Percentiles rank a stretch among this genome's conserved stretches.
phyloP scores from a whole-genome alignment of 1,140 invertebrate genomes.

The Adoxophyes honmai region DNA sequence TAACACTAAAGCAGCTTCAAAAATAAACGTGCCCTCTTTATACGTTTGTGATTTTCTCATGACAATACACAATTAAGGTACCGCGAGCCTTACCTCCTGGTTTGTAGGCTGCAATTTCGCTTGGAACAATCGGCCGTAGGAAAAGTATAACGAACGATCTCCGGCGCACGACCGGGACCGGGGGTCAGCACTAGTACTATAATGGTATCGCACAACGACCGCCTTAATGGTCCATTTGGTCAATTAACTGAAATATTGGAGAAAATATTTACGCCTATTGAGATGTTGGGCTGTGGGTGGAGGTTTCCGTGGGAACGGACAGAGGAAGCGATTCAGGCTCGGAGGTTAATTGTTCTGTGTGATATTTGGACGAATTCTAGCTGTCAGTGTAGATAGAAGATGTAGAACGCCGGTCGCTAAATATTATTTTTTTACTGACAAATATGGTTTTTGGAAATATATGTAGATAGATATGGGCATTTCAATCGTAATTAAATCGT shows the following conservation, averaged over 20 bases:
- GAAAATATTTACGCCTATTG: conserved; percentile 14
- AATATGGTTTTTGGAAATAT: too few relatives aligned
- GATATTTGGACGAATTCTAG: too few relatives aligned
- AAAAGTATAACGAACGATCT: conserved; percentile 59
- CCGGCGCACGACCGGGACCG: conserved; percentile 54
- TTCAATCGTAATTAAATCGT: too few relatives aligned
- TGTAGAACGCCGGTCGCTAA: too few relatives aligned
- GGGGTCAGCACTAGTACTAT: conserved; percentile 54
- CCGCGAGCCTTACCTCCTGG: conserved; percentile 27
- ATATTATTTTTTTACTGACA: too few relatives aligned
- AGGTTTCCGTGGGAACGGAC: conserved; percentile 6
- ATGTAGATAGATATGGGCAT: too few relatives aligned
- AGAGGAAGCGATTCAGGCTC: too few relatives aligned
- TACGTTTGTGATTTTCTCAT: conserved; percentile 29
- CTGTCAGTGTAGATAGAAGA: too few relatives aligned
- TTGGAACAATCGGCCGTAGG: conserved; percentile 43
- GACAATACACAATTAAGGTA: conserved; percentile 30
- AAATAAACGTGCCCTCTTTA: conserved; percentile 3
- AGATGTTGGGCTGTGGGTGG: conserved; percentile 4
- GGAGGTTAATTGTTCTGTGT: background rate
- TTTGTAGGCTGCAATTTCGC: conserved; percentile 43
- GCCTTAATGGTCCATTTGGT: conserved; percentile 12
- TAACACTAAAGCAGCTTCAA: conserved; percentile 1
- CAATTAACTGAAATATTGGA: conserved; percentile 15
- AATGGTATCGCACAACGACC: conserved; percentile 11